phyloP scores from a whole-genome alignment of 2,797 vertebrate species.

The Sebastolobus altivelis region DNA sequence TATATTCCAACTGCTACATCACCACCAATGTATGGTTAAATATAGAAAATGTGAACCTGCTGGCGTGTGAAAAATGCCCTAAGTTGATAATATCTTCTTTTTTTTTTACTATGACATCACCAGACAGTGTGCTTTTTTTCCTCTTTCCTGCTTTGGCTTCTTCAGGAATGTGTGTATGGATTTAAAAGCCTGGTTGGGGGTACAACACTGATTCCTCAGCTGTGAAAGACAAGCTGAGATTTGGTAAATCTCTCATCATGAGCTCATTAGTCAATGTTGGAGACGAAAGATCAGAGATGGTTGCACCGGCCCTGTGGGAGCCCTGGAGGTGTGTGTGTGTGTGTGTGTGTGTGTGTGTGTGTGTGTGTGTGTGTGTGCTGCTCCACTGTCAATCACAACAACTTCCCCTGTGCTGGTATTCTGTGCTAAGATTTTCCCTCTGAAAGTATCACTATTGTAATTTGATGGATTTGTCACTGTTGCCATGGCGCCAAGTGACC shows the following conservation, averaged over 20 bases:
- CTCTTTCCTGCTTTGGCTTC: background rate
- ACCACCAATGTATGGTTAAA: slow-evolving; percentile 27
- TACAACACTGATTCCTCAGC: slow-evolving; percentile 31
- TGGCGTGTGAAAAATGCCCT: slow-evolving; percentile 24
- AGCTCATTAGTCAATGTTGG: slow-evolving; percentile 57
- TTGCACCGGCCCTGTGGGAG: slow-evolving; percentile 40
- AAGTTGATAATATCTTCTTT: background rate
- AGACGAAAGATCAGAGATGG: slow-evolving; percentile 54
- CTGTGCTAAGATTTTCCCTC: background rate
- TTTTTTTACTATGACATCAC: background rate
- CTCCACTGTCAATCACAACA: slow-evolving; percentile 19
- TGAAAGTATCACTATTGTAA: background rate
- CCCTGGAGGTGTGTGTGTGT: background rate
- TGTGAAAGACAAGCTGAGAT: slow-evolving; percentile 50
- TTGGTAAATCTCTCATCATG: slow-evolving; percentile 57
- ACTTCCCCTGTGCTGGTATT: background rate
- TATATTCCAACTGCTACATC: slow-evolving; percentile 24
- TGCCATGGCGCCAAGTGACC: slow-evolving; percentile 36
- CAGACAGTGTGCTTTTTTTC: background rate
- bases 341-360: background rate
- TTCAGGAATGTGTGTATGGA: background rate
- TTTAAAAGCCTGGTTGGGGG: slow-evolving; percentile 6
- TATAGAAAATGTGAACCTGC: slow-evolving; percentile 35
- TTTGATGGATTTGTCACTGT: slow-evolving; percentile 43
- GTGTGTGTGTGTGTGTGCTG: background rate